phyloP scores from a whole-genome alignment of 2,113 vertebrate genomes.

The Phalacrocorax aristotelis region DNA sequence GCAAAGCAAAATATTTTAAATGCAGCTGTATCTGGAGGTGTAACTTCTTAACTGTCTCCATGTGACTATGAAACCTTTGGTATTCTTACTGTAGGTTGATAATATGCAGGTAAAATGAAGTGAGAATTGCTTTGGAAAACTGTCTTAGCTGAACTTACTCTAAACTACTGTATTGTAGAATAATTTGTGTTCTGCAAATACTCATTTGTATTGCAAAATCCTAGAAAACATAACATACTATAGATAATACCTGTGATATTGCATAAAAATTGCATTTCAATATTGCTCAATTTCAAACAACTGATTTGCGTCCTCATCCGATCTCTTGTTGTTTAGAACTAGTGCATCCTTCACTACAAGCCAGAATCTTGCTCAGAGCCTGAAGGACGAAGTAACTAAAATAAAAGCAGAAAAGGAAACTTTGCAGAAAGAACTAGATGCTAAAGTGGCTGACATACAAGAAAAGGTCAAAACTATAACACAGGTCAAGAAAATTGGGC shows the following conservation, averaged over 20 bases:
- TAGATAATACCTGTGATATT: background rate
- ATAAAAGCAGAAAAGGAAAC: conserved; percentile 80
- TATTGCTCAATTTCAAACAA: background rate
- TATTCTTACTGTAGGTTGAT: background rate
- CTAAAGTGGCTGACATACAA: conserved; percentile 85
- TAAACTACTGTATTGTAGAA: background rate
- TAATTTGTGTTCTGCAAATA: background rate
- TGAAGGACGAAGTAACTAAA: conserved; percentile 84
- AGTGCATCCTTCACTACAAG: conserved; percentile 82
- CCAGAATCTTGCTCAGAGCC: conserved; percentile 86
- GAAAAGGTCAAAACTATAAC: conserved; percentile 91
- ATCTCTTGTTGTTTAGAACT: conserved; percentile 68
- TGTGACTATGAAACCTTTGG: background rate
- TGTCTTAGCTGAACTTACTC: background rate
- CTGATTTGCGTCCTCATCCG: background rate
- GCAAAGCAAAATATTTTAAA: background rate
- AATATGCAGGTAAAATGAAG: background rate
- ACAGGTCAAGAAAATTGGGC: conserved; percentile 97
- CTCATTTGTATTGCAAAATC: background rate
- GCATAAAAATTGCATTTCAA: background rate
- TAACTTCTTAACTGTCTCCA: background rate
- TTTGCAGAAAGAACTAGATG: conserved; percentile 84
- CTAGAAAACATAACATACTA: background rate
- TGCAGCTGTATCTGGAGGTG: background rate
- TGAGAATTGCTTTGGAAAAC: background rate